phyloP scores from a whole-genome alignment of 2,888 invertebrate genomes.

The Dynastes hyllus region DNA sequence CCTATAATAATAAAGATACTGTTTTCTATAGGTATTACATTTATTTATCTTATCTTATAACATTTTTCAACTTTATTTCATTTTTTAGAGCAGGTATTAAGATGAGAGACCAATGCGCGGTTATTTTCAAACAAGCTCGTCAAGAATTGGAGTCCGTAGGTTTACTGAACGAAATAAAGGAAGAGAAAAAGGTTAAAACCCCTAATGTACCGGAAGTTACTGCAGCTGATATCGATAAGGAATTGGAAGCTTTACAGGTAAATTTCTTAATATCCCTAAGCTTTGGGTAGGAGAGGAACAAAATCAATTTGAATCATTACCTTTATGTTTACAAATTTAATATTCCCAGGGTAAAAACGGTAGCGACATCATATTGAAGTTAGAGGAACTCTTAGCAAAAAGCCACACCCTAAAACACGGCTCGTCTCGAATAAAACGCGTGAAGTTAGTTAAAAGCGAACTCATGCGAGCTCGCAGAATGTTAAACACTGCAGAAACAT shows the following conservation, averaged over 20 bases:
- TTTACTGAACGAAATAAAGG: constrained; percentile 69
- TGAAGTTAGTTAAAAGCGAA: constrained; percentile 75
- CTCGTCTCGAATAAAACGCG: constrained; percentile 74
- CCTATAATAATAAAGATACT: constrained; percentile 96
- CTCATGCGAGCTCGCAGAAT: constrained; percentile 74
- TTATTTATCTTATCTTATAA: background rate
- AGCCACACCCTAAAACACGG: constrained; percentile 77
- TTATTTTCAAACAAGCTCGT: constrained; percentile 85
- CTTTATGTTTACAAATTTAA: background rate
- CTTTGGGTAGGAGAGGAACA: too few species aligned
- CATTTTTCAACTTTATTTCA: background rate
- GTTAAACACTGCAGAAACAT: constrained; percentile 64
- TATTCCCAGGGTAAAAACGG: constrained; percentile 66
- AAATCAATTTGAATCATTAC: too few species aligned
- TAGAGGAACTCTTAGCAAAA: constrained; percentile 78
- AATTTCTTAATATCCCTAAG: constrained; percentile 33
- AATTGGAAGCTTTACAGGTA: constrained; percentile 71
- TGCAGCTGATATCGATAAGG: constrained; percentile 74
- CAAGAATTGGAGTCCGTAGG: constrained; percentile 82
- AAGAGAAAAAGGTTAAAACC: constrained; percentile 64
- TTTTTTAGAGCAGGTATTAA: constrained; percentile 84
- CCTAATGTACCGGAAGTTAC: constrained; percentile 69
- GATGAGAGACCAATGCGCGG: constrained; percentile 91
- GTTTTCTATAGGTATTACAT: constrained; percentile 84
- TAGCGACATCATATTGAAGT: constrained; percentile 69